Evolutionary conservation across 2,888 invertebrate species (phyloP).

Genomic region (Deroplatys truncata): DNA sequence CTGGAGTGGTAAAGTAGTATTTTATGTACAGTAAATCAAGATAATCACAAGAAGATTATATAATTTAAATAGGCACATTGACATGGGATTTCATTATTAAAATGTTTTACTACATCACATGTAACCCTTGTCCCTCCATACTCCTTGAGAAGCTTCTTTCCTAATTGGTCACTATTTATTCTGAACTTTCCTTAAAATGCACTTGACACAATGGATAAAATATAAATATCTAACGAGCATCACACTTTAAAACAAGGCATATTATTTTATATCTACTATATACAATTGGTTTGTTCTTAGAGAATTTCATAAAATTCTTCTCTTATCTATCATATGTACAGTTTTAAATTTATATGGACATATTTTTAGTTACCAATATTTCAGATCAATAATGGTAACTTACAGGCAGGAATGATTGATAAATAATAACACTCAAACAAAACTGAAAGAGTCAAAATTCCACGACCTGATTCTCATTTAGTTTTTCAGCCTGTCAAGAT

Average conservation of each 20-base stretch:
- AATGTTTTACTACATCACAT: slow-evolving; percentile 20
- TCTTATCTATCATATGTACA: slow-evolving; percentile 18
- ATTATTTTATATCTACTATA: slow-evolving; percentile 15
- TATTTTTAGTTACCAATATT: slow-evolving; percentile 4
- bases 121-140: background rate
- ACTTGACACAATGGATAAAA: slow-evolving; percentile 18
- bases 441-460: background rate
- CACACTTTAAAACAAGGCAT: slow-evolving; percentile 18
- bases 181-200: slow-evolving; percentile 10
- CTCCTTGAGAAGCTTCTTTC: background rate
- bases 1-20: background rate
- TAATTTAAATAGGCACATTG: slow-evolving; percentile 32
- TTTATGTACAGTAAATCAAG: background rate
- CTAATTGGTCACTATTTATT: background rate
- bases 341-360: slow-evolving; percentile 7
- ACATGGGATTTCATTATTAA: slow-evolving; percentile 28
- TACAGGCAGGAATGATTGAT: slow-evolving; percentile 13
- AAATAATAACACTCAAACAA: slow-evolving; percentile 2
- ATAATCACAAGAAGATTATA: slow-evolving; percentile 14
- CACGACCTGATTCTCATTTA: background rate
- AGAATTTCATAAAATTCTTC: slow-evolving; percentile 16
- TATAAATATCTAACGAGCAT: slow-evolving; percentile 21
- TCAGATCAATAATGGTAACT: background rate
- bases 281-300: slow-evolving; percentile 12
- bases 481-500: background rate